phyloP scores from a whole-genome alignment of 2,888 invertebrate species.

The Dermolepida albohirtum region DNA sequence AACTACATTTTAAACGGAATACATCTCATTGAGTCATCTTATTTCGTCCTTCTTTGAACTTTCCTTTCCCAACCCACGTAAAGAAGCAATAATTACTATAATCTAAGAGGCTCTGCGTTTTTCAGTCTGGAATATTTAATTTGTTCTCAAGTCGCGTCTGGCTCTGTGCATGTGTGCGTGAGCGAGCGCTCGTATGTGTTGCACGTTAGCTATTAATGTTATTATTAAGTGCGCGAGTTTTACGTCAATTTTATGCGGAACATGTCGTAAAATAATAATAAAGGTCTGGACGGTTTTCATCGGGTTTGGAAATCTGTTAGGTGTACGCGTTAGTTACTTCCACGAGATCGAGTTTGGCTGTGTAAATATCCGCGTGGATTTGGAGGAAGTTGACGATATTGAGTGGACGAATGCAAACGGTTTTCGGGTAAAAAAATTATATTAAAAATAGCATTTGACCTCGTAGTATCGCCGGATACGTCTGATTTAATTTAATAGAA shows the following conservation, averaged over 20 bases:
- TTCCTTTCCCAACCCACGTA: no score
- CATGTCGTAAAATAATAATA: constrained; percentile 30
- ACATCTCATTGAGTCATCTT: no score
- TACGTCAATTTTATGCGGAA: constrained; percentile 23
- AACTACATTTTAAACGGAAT: no score
- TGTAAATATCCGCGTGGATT: constrained; percentile 2
- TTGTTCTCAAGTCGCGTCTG: no score
- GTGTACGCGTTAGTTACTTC: not conserved
- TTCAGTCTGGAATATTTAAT: no score
- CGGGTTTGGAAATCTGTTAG: constrained; percentile 16
- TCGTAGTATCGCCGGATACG: constrained; percentile 18
- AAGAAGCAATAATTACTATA: no score
- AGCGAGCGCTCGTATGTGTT: no score
- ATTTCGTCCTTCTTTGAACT: no score
- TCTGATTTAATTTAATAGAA: not conserved
- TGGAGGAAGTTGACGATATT: not conserved
- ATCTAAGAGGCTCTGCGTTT: no score
- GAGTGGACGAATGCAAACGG: not conserved
- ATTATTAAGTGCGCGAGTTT: not conserved
- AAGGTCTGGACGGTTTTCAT: constrained; percentile 7
- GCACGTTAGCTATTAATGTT: no score
- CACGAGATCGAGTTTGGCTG: not conserved
- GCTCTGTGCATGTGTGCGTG: no score
- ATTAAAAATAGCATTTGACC: constrained; percentile 26
- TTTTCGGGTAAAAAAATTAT: constrained; percentile 13